Evolutionary conservation across 2,113 vertebrate species (phyloP).

Genomic region (Cynoglossus semilaevis): DNA sequence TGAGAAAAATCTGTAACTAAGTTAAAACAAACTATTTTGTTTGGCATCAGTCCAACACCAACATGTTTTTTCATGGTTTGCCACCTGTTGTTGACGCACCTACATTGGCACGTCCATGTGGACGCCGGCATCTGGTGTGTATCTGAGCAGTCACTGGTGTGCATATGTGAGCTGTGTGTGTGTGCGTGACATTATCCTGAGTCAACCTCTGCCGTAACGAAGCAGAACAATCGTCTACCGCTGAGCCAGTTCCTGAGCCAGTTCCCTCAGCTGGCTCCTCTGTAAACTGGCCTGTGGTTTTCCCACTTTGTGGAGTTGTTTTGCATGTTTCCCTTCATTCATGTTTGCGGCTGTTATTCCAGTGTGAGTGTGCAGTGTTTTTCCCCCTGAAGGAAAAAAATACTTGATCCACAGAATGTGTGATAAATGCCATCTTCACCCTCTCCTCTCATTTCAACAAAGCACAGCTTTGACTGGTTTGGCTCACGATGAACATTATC

Average conservation of each 20-base stretch:
- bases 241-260: constrained; percentile 62
- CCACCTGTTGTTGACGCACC: background rate
- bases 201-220: constrained; percentile 57
- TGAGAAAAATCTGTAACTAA: constrained; percentile 30
- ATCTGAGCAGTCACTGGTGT: background rate
- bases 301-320: constrained; percentile 48
- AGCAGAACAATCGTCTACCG: constrained; percentile 49
- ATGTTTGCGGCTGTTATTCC: constrained; percentile 38
- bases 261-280: constrained; percentile 50
- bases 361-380: no score
- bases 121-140: background rate
- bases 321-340: background rate
- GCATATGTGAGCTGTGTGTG: background rate
- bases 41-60: constrained; percentile 27
- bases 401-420: constrained; percentile 60
- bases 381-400: constrained; percentile 26
- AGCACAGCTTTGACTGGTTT: constrained; percentile 40
- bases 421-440: constrained; percentile 65
- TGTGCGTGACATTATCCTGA: constrained; percentile 33
- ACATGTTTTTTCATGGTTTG: constrained; percentile 7
- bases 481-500: constrained; percentile 50
- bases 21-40: constrained; percentile 37
- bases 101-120: background rate
- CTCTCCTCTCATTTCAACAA: constrained; percentile 52
- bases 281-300: constrained; percentile 51